These are phyloP conservation scores for Bombyx mandarina DNA, from an alignment of 1,140 invertebrate genomes.

Conservation along the genomic window DNA sequence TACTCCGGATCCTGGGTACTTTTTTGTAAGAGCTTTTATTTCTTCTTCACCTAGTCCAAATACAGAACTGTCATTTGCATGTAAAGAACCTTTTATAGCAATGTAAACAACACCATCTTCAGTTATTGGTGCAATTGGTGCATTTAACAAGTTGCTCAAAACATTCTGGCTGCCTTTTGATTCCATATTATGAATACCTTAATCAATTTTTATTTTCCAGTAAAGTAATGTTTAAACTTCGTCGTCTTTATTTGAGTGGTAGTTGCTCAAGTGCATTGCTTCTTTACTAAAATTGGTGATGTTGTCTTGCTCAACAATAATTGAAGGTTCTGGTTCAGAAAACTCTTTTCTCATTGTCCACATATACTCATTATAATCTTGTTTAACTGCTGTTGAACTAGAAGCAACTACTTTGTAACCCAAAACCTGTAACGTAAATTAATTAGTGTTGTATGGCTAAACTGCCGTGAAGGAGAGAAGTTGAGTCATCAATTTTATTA, in stretches of 20 bases:
- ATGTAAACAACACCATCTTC: slow-evolving; percentile 76
- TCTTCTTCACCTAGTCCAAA: slow-evolving; percentile 82
- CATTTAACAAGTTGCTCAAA: slow-evolving; percentile 36
- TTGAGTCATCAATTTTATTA: slow-evolving; percentile 6
- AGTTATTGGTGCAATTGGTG: slow-evolving; percentile 37
- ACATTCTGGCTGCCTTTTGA: slow-evolving; percentile 49
- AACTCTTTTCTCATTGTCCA: slow-evolving; percentile 94
- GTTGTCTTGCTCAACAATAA: slow-evolving; percentile 74
- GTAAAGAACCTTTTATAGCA: slow-evolving; percentile 83
- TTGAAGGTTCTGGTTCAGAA: slow-evolving; percentile 81
- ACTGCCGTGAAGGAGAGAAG: not conserved
- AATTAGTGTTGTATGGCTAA: slow-evolving; percentile 14
- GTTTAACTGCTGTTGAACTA: slow-evolving; percentile 85
- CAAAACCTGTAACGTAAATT: slow-evolving; percentile 73
- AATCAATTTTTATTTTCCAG: slow-evolving; percentile 4
- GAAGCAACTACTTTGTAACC: slow-evolving; percentile 90
- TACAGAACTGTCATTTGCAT: slow-evolving; percentile 78
- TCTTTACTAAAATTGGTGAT: slow-evolving; percentile 74
- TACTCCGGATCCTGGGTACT: slow-evolving; percentile 74
- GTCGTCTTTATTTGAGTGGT: slow-evolving; percentile 58
- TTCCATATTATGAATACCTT: slow-evolving; percentile 43
- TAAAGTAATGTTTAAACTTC: slow-evolving; percentile 47
- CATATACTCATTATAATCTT: slow-evolving; percentile 91
- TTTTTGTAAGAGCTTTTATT: slow-evolving; percentile 75
- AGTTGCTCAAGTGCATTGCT: slow-evolving; percentile 57